Conservation (phyloP, 2,113 vertebrate species). For the Crotalus horridus region DNA sequence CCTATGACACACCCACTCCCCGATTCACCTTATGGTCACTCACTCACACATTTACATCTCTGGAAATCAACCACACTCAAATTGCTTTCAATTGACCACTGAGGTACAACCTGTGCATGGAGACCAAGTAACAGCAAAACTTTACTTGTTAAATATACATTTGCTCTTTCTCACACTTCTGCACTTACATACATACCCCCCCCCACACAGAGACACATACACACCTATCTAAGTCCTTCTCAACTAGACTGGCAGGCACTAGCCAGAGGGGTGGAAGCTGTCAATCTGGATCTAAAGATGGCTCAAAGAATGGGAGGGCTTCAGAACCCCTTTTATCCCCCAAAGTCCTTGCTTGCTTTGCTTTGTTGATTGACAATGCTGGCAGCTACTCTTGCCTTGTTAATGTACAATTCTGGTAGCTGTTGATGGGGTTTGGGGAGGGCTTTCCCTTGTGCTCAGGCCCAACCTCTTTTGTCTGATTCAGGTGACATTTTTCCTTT, state of each 20-base stretch:
- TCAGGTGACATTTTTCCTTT: neutral
- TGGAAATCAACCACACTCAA: neutral
- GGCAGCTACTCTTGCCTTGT: neutral
- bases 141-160: neutral
- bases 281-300: neutral
- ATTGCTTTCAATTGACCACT: neutral
- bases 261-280: neutral
- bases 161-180: neutral
- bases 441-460: neutral
- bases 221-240: neutral
- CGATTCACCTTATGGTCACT: neutral
- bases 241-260: neutral
- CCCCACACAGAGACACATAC: no score
- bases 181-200: neutral
- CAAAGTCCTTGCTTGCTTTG: neutral
- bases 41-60: neutral
- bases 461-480: neutral
- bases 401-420: no score
- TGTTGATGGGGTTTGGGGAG: neutral
- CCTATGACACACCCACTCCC: neutral
- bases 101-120: neutral
- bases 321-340: neutral
- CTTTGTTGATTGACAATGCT: neutral
- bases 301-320: neutral
- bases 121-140: neutral